Evolutionary conservation across 2,888 invertebrate genomes (phyloP).

Genomic region (Diaprepes abbreviatus): DNA sequence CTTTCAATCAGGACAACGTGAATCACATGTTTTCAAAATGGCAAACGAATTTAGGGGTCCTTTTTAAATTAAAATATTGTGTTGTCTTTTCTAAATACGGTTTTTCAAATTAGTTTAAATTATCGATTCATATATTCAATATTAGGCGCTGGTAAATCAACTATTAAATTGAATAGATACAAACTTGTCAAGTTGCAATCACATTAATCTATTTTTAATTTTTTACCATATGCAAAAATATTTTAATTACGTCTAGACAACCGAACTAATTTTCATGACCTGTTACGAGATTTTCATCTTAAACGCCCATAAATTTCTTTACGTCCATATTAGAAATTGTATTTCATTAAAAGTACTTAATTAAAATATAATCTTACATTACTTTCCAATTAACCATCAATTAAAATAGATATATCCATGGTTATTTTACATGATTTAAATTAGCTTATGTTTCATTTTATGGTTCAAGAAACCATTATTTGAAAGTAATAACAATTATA

Average conservation of each 20-base stretch:
- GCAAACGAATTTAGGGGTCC: no score
- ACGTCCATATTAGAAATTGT: neutral
- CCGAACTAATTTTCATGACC: neutral
- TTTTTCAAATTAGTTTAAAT: no score
- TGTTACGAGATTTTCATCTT: neutral
- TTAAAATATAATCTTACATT: slow-evolving; percentile 5
- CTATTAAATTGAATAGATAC: no score
- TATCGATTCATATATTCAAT: no score
- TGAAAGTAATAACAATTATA: slow-evolving; percentile 10
- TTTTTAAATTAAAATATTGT: no score
- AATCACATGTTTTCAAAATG: no score
- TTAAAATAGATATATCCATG: neutral
- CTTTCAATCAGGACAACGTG: no score
- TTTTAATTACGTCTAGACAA: neutral
- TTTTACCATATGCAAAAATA: neutral
- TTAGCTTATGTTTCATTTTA: slow-evolving; percentile 1
- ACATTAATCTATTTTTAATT: no score
- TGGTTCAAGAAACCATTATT: slow-evolving; percentile 3
- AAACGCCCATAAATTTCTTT: neutral
- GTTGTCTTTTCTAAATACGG: no score
- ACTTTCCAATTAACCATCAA: slow-evolving; percentile 5
- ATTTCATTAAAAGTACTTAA: neutral
- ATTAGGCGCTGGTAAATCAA: no score
- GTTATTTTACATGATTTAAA: slow-evolving; percentile 3
- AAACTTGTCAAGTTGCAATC: no score